Evolutionary conservation across 2,888 invertebrate genomes (phyloP), one percentile per base, ranked within the genome.

Genomic region (Itoplectis maculator): DNA sequence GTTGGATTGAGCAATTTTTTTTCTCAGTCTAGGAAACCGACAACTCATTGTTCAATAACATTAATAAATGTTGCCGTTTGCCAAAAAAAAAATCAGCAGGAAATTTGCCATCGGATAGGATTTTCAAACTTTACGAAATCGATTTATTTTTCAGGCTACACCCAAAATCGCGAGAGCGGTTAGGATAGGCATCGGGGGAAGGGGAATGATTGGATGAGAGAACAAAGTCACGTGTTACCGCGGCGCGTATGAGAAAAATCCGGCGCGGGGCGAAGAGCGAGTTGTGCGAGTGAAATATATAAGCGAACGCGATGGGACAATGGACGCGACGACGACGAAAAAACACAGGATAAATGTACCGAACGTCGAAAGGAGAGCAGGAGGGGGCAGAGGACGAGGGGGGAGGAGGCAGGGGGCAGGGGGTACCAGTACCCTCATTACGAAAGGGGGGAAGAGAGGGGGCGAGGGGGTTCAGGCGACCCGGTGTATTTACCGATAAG

Each of bases 401-500:
- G 85, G 84, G 82, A 81, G 81, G 80, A 63, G 81, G 29, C 85
- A 85, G 82, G 86, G 84, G 86, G 86, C 83, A 81, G 78, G 88
- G 89, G 88, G 80, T 74, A 80, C 76, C 68, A 69, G 76, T 73
- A 88, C 88, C 90, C 90, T 92, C 91, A 91, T 92, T 92, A 92
- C 89, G 69, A 69, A 73, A 80, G 59, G 80, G 66, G 75, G 66
- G 75, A n/a, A n/a, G n/a, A n/a, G n/a, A n/a, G 61, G 51, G 29
- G 29, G 29, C 29, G 29, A 63, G 49, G 66, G 90, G 88, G 89
- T 89, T 29, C 90, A 59, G 15, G 61, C 37, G 61, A 15, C 90
- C 88, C 89, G 89, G 90, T 89, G 87, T 92, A 91, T 91, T 91
- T 92, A 90, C 91, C 90, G 92, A 92, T 92, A 91, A 92, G 91